Base-by-base conservation (phyloP, 2,797 vertebrate species). In the Cercopithecus mitis region DNA sequence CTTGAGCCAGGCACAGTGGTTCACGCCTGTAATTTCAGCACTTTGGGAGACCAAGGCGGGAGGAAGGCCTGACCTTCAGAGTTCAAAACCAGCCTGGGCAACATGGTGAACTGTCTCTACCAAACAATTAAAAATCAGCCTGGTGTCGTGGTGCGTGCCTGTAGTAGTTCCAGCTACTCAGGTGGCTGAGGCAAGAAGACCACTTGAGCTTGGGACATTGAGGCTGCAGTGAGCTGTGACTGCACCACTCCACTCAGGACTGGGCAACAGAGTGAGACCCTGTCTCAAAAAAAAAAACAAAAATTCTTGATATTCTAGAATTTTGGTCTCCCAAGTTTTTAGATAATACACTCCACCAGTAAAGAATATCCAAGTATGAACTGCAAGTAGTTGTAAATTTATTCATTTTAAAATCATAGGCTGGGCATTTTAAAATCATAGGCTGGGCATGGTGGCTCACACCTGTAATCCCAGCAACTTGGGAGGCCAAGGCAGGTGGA, bases 321-420 rank as follows among this genome's bases (percentile, higher is more conserved):
- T 22, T 15, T 27, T 88, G 33, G 2, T 50, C 89, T 94, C 45
- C 36, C 47, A 79, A 52, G 3, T 50, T n/a, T 80, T 94, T 90
- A 19, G 33, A 75, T 58, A 84, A 12, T 30, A 82, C 7, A 88
- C 27, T 20, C 25, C 72, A 92, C 81, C 15, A 85, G 9, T 64
- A 89, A 91, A 55, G 95, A 90, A 80, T 24, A 39, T 91, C 77
- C 58, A 96, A 82, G 20, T 11, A 61, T 84, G 13, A 96, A 90
- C 41, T 80, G 8, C 11, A 80, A 93, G 79, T 45, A 86, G 20
- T 75, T 55, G 3, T 64, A 75, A 36, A 80, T 73, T 70, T 75
- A 43, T 87, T 72, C 50, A n/a, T 88, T 90, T 93, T 52, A n/a
- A 72, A 72, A 82, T 91, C 76, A 36, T 12, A 85, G 33, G 61